Base-by-base conservation (phyloP, 2,113 vertebrate genomes). In the Gnathonemus echidnorhynchus region DNA sequence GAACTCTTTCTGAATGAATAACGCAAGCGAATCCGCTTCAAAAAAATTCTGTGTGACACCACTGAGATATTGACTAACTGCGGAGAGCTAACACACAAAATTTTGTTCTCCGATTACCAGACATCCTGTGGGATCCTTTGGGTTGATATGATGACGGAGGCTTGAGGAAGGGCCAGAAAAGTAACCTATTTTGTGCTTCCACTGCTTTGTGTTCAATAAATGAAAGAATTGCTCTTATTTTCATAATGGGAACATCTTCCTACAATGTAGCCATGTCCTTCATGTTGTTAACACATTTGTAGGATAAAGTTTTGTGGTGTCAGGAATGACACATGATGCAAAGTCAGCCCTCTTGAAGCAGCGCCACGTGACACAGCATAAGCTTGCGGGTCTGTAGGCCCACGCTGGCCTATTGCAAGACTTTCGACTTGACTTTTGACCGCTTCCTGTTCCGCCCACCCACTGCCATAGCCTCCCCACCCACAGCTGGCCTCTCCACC, bases 71-170 rank as follows among this genome's bases (percentile, higher is more conserved):
- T 87, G 45, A 88, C 39, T 58, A 27, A 89, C 89, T 84, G 66
- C 27, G 24, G 80, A 58, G 31, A 86, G 85, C 21, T 1, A 56
- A 91, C 91, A 91, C 49, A 49, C 5, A n/a, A 58, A 49, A 45
- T n/a, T 85, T 83, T 48, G 49, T 86, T 90, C 88, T 91, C 89
- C 89, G 85, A 91, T 90, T 91, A 91, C 66, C 53, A 50, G 87
- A 90, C 39, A 92, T 91, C 89, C 91, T 92, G 88, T 77, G 58
- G 48, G 48, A 58, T 48, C 90, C 62, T 88, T 48, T 90, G 89
- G 90, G 87, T 89, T 56, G 48, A 89, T 88, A 91, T 83, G 86
- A 89, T 83, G 45, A 53, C 3, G 27, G 24, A 21, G 52, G 46
- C 6, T 6, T 49, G 46, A 50, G 8, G 88, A 2, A n/a, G 10